Evolutionary conservation across 2,113 vertebrate genomes (phyloP), one percentile per base, ranked within the genome.

Genomic region (Haplotaxodon microlepis): DNA sequence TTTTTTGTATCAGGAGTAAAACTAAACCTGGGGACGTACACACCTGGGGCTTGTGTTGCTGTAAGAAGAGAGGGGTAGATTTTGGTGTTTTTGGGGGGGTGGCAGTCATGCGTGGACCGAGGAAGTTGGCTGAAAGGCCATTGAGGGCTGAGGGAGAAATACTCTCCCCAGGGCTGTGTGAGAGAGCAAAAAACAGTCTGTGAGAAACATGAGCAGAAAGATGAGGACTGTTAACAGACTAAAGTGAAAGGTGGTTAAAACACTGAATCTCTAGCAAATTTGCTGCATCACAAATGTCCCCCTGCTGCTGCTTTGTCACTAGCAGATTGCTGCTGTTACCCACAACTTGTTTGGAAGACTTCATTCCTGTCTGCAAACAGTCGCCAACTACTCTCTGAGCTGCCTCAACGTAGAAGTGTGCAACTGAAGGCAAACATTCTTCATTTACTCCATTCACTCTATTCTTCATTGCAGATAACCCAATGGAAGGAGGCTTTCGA

Each of bases 71-170:
- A 94, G 91, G 73, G 96, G 84, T 89, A 95, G 96, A 71, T 88
- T 83, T 66, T 82, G 93, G 89, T 87, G 85, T 82, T 94, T 96
- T 78, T 16, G 27, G 27, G 56, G 96, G 96, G 57, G 93, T 19
- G 93, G 97, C 90, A 81, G 97, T 98, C 97, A 98, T 98, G 84
- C 97, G 97, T 96, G 96, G 95, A 91, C 94, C 89, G 83, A 92
- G 93, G 40, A 95, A 80, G 2, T 92, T 84, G 36, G 59, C 91
- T 5, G 94, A 93, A 93, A 95, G 95, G 95, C 97, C 97, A 97
- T 97, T 84, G 4, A 94, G 66, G 73, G 90, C 95, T 71, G 96
- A 85, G 90, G 95, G 95, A 51, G 94, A 87, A 83, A 91, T 69
- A 8, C 94, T 94, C 7, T 96, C 94, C 82, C 85, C 86, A 56